phyloP scores from a whole-genome alignment of 2,113 vertebrate genomes.

The human region DNA sequence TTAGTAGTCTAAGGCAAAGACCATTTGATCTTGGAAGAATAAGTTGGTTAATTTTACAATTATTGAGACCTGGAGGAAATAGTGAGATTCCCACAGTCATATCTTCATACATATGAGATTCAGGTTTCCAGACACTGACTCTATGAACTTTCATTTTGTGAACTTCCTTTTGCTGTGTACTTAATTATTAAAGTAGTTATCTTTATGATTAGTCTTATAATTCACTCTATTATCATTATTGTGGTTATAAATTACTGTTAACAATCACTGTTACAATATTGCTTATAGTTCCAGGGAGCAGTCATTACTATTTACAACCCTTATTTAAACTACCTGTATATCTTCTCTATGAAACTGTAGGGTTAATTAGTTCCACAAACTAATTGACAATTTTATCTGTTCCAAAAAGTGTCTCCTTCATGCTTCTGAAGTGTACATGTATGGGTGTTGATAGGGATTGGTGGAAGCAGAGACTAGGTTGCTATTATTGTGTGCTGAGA shows the following conservation, averaged over 20 bases:
- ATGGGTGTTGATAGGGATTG: neutral
- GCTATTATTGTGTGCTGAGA: neutral
- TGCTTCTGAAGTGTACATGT: neutral
- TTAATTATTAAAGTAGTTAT: neutral
- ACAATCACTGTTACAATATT: neutral
- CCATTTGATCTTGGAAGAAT: neutral
- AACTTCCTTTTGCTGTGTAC: neutral
- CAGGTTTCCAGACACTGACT: neutral
- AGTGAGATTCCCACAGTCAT: neutral
- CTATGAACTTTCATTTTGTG: neutral
- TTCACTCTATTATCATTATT: neutral
- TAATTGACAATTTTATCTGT: neutral
- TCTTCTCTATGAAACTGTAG: neutral
- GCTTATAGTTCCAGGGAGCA: neutral
- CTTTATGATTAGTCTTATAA: neutral
- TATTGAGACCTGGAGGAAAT: neutral
- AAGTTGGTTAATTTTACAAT: neutral
- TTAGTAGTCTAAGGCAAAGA: neutral
- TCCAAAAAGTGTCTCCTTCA: neutral
- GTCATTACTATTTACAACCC: neutral
- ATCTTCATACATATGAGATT: neutral
- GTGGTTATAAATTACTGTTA: neutral
- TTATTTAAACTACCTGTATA: neutral
- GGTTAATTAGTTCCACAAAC: conserved; percentile 11
- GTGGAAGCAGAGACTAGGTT: neutral